Evolutionary conservation across 1,140 invertebrate species (phyloP).

Genomic region (Zaprionus vittiger): DNA sequence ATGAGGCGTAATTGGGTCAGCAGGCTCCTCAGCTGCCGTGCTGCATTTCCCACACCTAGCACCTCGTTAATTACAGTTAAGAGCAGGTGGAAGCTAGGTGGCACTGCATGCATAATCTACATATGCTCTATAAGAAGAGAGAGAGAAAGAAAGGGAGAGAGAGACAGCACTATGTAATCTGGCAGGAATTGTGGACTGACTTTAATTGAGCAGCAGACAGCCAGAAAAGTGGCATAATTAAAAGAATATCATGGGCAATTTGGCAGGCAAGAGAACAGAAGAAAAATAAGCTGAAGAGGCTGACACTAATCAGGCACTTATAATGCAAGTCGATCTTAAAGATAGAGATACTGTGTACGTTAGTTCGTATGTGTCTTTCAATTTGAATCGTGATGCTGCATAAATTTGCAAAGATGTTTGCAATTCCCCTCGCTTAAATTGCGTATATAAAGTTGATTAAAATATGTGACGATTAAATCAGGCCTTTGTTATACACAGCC

Average conservation of each 20-base stretch:
- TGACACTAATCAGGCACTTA: constrained; percentile 3
- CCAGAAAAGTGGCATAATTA: constrained; percentile 4
- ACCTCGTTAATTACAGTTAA: constrained; percentile 36
- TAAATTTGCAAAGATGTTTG: constrained; percentile 19
- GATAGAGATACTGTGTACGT: not conserved
- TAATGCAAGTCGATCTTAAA: not conserved
- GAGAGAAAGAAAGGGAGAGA: not conserved
- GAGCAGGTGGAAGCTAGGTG: constrained; percentile 35
- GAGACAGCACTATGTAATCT: not conserved
- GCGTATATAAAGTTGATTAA: constrained; percentile 2
- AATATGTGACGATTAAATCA: constrained; percentile 19
- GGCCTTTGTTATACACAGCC: not conserved
- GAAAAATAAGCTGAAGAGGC: not conserved
- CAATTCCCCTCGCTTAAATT: not conserved
- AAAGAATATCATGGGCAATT: constrained; percentile 17
- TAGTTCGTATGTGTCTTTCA: not conserved
- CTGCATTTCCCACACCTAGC: constrained; percentile 34
- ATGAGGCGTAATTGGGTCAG: constrained; percentile 75
- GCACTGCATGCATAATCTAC: constrained; percentile 16
- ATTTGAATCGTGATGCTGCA: constrained; percentile 24
- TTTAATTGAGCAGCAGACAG: not conserved
- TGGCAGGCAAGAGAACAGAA: not conserved
- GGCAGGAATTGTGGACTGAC: not conserved
- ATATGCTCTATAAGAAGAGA: constrained; percentile 9
- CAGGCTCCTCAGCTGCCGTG: constrained; percentile 30